Evolutionary conservation across 1,140 invertebrate species (phyloP).

Genomic region (Ips typographus): DNA sequence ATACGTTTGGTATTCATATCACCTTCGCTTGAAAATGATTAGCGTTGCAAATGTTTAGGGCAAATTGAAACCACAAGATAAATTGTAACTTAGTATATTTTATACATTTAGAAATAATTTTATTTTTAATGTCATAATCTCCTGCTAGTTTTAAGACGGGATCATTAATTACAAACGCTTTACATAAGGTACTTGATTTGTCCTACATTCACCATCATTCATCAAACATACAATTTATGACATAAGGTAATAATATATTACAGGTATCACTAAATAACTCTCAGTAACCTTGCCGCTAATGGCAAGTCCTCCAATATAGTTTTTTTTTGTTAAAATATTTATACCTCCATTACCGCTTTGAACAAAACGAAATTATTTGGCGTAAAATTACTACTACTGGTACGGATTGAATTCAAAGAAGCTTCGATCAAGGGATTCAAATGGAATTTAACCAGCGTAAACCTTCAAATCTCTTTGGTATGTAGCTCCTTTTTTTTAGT

Average conservation of each 20-base stretch:
- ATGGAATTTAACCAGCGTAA: no score
- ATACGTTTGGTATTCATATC: no score
- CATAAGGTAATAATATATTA: constrained; percentile 41
- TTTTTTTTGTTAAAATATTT: constrained; percentile 26
- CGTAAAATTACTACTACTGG: no score
- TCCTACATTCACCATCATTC: constrained; percentile 45
- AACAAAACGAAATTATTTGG: no score
- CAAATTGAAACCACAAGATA: background rate
- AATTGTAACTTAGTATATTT: constrained; percentile 35
- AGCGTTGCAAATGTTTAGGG: no score
- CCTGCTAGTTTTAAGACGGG: constrained; percentile 38
- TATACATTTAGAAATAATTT: constrained; percentile 47
- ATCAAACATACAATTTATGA: constrained; percentile 42
- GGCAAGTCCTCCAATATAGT: constrained; percentile 10
- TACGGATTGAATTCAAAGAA: no score
- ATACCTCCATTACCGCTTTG: constrained; percentile 25
- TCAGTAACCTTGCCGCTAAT: constrained; percentile 25
- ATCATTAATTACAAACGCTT: constrained; percentile 44
- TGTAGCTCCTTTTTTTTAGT: no score
- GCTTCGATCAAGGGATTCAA: no score
- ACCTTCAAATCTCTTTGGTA: no score
- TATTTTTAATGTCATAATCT: constrained; percentile 43
- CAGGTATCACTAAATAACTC: constrained; percentile 43
- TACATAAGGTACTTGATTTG: constrained; percentile 50
- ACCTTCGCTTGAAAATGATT: no score